Evolutionary conservation across 2,888 invertebrate genomes (phyloP).

Genomic region (Rhagium mordax): DNA sequence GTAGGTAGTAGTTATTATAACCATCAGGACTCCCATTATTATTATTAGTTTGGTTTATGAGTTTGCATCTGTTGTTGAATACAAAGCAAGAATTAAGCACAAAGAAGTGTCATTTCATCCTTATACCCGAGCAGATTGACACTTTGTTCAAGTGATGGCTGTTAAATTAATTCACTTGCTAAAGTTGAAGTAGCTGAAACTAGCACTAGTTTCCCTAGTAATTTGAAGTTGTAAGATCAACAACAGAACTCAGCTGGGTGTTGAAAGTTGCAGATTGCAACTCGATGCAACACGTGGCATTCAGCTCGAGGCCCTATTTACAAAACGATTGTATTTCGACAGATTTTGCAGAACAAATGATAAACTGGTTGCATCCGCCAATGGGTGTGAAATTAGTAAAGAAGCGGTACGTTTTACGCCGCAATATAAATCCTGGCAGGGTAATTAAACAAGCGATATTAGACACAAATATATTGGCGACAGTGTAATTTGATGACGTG

Average conservation of each 20-base stretch:
- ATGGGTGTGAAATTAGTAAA: neutral
- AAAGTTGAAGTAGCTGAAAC: slow-evolving; percentile 36
- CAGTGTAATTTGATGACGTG: neutral
- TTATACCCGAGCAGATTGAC: slow-evolving; percentile 12
- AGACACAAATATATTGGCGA: neutral
- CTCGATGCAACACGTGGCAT: slow-evolving; percentile 26
- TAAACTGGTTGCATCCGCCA: neutral
- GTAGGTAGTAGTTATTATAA: too few relatives aligned
- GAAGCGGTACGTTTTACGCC: neutral
- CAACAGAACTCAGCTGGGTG: slow-evolving; percentile 25
- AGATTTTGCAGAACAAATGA: too few relatives aligned
- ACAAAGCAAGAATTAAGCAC: neutral
- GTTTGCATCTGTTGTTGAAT: too few relatives aligned
- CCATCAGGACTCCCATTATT: too few relatives aligned
- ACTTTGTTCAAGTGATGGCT: slow-evolving; percentile 31
- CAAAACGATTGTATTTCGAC: neutral
- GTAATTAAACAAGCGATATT: neutral
- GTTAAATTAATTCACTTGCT: slow-evolving; percentile 38
- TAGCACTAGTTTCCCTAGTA: slow-evolving; percentile 25
- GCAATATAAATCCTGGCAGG: neutral
- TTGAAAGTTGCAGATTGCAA: slow-evolving; percentile 20
- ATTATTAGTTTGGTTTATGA: too few relatives aligned
- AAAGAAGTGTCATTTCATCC: neutral
- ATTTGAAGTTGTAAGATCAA: slow-evolving; percentile 39
- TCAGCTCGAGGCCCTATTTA: neutral